Conservation (phyloP, 2,797 vertebrate genomes). For the Sphaeramia orbicularis region DNA sequence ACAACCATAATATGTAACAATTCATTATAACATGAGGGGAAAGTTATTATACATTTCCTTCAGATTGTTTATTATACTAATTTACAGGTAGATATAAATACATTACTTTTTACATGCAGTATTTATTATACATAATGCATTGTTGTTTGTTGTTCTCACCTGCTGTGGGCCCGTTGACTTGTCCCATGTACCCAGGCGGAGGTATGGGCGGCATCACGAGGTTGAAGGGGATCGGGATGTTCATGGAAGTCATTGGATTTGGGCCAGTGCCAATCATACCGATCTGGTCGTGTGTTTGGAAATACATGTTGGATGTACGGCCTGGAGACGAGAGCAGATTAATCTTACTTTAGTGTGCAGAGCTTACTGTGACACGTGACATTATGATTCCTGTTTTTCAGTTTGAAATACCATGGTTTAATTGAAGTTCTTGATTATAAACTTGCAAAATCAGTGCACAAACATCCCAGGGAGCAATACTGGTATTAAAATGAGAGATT, state of each 20-base stretch:
- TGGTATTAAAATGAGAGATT: not conserved
- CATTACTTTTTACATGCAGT: too few species aligned
- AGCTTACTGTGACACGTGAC: not conserved
- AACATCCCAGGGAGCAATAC: too few species aligned
- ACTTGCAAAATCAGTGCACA: not conserved
- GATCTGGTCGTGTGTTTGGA: slow-evolving; percentile 98
- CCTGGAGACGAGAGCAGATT: slow-evolving; percentile 75
- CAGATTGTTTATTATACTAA: too few species aligned
- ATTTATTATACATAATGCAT: too few species aligned
- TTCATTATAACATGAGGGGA: too few species aligned
- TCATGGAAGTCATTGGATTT: slow-evolving; percentile 92
- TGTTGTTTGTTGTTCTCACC: slow-evolving; percentile 77
- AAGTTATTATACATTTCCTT: too few species aligned
- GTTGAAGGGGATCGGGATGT: slow-evolving; percentile 97
- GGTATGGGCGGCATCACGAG: slow-evolving; percentile 97
- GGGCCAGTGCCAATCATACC: slow-evolving; percentile 96
- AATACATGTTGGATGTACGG: slow-evolving; percentile 95
- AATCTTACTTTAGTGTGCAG: not conserved
- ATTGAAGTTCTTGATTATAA: not conserved
- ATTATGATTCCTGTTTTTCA: not conserved
- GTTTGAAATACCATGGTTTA: not conserved
- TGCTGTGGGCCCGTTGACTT: slow-evolving; percentile 91
- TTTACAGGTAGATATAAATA: too few species aligned
- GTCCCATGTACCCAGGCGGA: slow-evolving; percentile 92
- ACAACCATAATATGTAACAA: too few species aligned